Conservation (phyloP, 2,113 vertebrate genomes). For the Leptodactylus fuscus region DNA sequence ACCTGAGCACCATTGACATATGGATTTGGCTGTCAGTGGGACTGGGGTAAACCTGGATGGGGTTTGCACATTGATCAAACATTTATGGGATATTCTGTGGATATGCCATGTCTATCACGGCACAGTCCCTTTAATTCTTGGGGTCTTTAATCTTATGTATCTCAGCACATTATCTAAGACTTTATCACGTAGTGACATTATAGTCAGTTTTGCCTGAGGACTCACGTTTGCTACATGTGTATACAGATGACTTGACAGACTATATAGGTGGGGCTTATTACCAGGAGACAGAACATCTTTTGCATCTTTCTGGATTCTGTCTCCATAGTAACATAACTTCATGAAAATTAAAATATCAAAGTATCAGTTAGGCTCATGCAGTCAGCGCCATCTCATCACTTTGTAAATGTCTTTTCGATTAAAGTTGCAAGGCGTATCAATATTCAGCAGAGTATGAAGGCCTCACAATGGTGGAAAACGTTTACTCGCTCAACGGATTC, state of each 20-base stretch:
- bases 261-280: background rate
- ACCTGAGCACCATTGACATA: no score
- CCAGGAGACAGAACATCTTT: background rate
- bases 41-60: no score
- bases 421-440: constrained; percentile 4
- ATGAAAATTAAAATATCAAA: constrained; percentile 30
- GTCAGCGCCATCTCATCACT: background rate
- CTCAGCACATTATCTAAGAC: no score
- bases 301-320: background rate
- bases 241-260: no score
- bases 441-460: background rate
- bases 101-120: no score
- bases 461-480: background rate
- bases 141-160: no score
- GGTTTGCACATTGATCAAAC: no score
- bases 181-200: no score
- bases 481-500: background rate
- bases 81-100: no score
- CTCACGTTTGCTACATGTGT: background rate
- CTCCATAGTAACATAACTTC: constrained; percentile 42
- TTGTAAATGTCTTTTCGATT: constrained; percentile 28
- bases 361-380: background rate
- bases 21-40: no score
- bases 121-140: no score
- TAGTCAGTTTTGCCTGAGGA: no score